phyloP scores from a whole-genome alignment of 2,113 vertebrate species.

The Penelope pileata region DNA sequence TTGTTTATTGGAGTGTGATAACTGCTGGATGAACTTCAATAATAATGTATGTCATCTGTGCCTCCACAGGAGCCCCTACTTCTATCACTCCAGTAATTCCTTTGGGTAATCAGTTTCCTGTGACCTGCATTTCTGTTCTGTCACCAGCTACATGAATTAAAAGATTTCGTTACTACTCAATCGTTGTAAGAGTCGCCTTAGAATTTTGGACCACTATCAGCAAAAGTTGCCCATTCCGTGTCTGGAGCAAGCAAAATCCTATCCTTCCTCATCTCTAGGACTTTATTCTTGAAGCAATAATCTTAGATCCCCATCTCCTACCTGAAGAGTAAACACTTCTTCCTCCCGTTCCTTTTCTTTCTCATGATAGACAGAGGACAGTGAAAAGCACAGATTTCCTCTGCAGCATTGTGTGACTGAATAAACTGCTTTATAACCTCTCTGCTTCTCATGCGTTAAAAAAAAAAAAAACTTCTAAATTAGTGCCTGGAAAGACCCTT shows the following conservation, averaged over 20 bases:
- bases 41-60: background rate
- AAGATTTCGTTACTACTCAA: background rate
- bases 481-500: background rate
- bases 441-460: background rate
- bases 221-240: background rate
- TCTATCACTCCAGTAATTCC: background rate
- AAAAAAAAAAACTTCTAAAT: background rate
- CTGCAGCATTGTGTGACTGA: background rate
- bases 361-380: background rate
- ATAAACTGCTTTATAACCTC: background rate
- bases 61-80: background rate
- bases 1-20: background rate
- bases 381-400: background rate
- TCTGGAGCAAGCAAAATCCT: background rate
- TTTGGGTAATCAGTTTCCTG: slow-evolving; percentile 21
- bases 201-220: background rate
- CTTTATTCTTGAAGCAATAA: background rate
- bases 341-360: background rate
- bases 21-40: background rate
- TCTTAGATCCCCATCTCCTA: rapidly evolving
- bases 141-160: slow-evolving; percentile 31
- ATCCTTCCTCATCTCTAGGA: background rate
- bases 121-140: slow-evolving; percentile 1
- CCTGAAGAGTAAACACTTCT: background rate
- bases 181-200: background rate